A percentile compares a stretch with the other conserved stretches of the same genome.
phyloP scores from a whole-genome alignment of 2,888 invertebrate genomes.

The Lepidochitona cinerea region DNA sequence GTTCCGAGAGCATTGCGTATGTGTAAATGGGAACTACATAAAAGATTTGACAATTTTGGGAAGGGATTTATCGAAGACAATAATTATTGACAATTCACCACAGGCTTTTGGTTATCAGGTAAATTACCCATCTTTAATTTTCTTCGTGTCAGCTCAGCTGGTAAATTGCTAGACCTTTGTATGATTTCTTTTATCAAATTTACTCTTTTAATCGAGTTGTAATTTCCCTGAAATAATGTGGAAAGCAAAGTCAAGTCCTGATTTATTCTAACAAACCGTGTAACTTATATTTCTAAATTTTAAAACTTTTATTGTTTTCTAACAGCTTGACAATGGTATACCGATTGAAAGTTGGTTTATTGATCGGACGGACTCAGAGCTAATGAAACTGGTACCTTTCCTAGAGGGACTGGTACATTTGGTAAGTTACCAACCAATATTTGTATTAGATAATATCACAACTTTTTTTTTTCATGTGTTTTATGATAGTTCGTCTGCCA shows the following conservation, averaged over 20 bases:
- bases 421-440: constrained; percentile 73
- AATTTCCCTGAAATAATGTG: no score
- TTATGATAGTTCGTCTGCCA: background rate
- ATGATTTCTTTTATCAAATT: no score
- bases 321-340: constrained; percentile 92
- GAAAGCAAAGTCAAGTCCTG: no score
- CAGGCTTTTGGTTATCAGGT: constrained; percentile 94
- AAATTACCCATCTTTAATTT: no score
- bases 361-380: constrained; percentile 88
- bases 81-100: constrained; percentile 90
- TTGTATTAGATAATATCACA: background rate
- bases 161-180: no score
- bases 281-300: no score
- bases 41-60: constrained; percentile 95
- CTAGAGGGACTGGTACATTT: constrained; percentile 86
- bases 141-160: no score
- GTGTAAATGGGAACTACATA: constrained; percentile 96
- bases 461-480: background rate
- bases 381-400: constrained; percentile 92
- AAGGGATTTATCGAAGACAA: constrained; percentile 88
- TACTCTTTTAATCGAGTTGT: no score
- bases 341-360: constrained; percentile 98
- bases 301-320: constrained; percentile 36
- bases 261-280: no score
- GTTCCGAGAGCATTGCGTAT: constrained; percentile 95